Evolutionary conservation across 2,113 vertebrate genomes (phyloP).

Genomic region (Cairina moschata): DNA sequence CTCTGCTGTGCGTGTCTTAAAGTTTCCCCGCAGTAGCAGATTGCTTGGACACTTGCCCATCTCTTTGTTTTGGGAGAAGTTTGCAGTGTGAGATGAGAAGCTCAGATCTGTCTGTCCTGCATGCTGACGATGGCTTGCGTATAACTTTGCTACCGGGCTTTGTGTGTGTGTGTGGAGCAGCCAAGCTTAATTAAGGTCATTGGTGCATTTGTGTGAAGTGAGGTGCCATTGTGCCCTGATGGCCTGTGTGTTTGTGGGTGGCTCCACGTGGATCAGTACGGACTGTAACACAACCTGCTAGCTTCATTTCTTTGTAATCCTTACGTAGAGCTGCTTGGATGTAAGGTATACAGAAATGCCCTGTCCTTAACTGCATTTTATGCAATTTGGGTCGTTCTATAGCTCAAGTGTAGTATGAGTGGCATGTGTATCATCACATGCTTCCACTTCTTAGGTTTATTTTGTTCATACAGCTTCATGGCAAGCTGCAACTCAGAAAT

Average conservation of each 20-base stretch:
- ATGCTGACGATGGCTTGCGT: not conserved
- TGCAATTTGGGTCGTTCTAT: not conserved
- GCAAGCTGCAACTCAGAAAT: not conserved
- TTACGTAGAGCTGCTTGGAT: not conserved
- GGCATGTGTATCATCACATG: accelerated
- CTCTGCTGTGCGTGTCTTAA: not conserved
- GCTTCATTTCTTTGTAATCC: not conserved
- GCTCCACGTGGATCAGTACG: accelerated
- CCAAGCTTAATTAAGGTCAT: not conserved
- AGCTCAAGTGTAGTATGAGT: not conserved
- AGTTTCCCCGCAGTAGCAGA: not conserved
- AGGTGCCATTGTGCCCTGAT: not conserved
- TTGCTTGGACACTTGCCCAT: not conserved
- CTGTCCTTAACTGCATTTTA: not conserved
- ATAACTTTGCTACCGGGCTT: not conserved
- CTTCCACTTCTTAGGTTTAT: not conserved
- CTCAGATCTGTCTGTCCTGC: not conserved
- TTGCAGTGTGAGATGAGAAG: not conserved
- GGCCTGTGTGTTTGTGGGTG: not conserved
- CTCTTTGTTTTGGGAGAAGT: not conserved
- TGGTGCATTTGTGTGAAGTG: not conserved
- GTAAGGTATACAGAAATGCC: not conserved
- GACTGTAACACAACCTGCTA: not conserved
- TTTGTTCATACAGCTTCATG: not conserved
- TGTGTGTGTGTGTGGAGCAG: not conserved